A percentile compares a stretch with the other conserved stretches of the same genome.
Conservation (phyloP, 2,888 invertebrate genomes). For the Sinhomidia bicolor region DNA sequence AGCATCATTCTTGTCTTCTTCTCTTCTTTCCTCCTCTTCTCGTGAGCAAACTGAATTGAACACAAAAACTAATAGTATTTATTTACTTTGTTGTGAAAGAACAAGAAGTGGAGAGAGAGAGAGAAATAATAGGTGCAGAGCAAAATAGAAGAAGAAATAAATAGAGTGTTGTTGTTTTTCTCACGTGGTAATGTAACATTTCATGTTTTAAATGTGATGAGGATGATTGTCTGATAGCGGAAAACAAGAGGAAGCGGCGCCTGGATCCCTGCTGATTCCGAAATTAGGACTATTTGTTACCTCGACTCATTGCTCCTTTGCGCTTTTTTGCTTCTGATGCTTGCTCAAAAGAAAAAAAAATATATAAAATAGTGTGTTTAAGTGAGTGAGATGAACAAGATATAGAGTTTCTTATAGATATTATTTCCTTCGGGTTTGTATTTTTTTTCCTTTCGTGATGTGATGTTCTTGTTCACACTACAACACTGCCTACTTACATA, state of each 20-base stretch:
- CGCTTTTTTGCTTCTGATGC: slow-evolving; percentile 73
- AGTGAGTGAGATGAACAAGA: too few relatives aligned
- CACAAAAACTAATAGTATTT: slow-evolving; percentile 63
- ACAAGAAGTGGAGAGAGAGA: slow-evolving; percentile 15
- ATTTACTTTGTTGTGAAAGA: slow-evolving; percentile 48
- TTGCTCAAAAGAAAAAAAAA: too few relatives aligned
- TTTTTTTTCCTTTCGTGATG: too few relatives aligned
- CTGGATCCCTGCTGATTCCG: slow-evolving; percentile 80
- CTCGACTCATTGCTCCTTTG: slow-evolving; percentile 77
- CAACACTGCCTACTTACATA: too few relatives aligned
- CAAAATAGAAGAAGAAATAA: slow-evolving; percentile 46
- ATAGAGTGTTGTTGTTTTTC: slow-evolving; percentile 78
- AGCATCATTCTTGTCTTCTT: too few relatives aligned
- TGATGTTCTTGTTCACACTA: slow-evolving; percentile 19
- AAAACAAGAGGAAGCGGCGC: slow-evolving; percentile 80
- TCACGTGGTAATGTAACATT: slow-evolving; percentile 80
- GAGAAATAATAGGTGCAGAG: slow-evolving; percentile 20
- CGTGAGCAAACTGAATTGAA: slow-evolving; percentile 59
- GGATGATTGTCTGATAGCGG: slow-evolving; percentile 80
- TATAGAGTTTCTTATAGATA: neutral
- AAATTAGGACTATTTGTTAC: slow-evolving; percentile 81
- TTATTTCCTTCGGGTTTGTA: neutral
- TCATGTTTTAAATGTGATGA: slow-evolving; percentile 67
- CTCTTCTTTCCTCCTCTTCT: too few relatives aligned
- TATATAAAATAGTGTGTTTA: too few relatives aligned